Percentiles rank a stretch among this genome's conserved stretches.
These are phyloP conservation scores for Limnephilus marmoratus DNA, from an alignment of 2,888 invertebrate genomes.

Conservation along the genomic window DNA sequence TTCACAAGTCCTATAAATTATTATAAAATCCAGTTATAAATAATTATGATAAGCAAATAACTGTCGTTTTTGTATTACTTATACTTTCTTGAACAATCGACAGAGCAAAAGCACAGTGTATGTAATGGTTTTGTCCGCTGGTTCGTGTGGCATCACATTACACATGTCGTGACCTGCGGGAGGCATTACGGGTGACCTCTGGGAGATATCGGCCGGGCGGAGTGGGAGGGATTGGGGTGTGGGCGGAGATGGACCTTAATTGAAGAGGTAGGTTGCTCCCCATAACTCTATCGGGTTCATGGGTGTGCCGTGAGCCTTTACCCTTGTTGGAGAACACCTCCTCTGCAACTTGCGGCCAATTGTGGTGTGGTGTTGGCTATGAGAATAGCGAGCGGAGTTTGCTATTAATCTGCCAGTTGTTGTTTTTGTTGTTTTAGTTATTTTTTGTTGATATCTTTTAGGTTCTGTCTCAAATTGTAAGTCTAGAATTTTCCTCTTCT, in stretches of 20 bases:
- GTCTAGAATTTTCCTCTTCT: background rate
- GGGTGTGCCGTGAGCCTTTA: background rate
- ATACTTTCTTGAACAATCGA: background rate
- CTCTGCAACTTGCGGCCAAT: background rate
- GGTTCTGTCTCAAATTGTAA: background rate
- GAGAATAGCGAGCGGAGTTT: background rate
- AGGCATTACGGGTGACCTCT: background rate
- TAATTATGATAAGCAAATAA: background rate
- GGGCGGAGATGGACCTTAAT: conserved; percentile 20
- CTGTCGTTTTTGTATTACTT: background rate
- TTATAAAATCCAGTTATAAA: too few relatives aligned
- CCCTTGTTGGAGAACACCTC: background rate
- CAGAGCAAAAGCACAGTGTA: background rate
- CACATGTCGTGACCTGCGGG: conserved; percentile 17
- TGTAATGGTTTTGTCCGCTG: background rate
- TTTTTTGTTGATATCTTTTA: background rate
- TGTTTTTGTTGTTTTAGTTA: background rate
- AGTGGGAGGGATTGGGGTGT: conserved; percentile 6
- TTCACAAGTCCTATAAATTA: too few relatives aligned
- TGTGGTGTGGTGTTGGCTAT: background rate
- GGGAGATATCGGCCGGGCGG: background rate
- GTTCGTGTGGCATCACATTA: background rate
- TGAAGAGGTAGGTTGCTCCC: background rate
- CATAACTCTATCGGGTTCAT: conserved; percentile 2
- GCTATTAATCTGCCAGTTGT: background rate